phyloP scores from a whole-genome alignment of 2,797 vertebrate genomes.

The Sardinella longiceps region DNA sequence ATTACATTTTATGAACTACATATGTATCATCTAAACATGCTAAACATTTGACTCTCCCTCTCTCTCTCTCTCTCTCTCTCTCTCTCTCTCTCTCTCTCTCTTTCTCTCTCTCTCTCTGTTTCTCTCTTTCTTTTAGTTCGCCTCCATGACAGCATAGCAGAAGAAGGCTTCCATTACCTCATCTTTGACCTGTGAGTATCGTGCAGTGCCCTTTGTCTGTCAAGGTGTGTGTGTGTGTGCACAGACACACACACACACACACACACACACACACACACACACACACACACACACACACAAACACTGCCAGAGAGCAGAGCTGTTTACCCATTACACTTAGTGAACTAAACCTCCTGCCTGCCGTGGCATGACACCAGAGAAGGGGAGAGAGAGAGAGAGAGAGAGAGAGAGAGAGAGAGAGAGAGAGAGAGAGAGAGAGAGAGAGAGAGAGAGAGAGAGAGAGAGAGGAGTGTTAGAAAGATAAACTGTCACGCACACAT shows the following conservation, averaged over 20 bases:
- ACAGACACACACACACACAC: neutral
- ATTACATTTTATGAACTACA: neutral
- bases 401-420: neutral
- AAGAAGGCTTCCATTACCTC: constrained; percentile 95
- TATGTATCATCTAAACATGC: neutral
- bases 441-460: neutral
- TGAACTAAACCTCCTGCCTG: neutral
- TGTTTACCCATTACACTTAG: neutral
- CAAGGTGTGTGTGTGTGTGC: neutral
- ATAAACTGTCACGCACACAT: neutral
- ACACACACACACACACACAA: neutral
- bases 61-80: neutral
- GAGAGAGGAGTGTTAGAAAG: neutral
- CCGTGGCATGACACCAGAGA: neutral
- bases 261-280: neutral
- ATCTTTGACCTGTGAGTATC: constrained; percentile 92
- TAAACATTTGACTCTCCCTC: neutral
- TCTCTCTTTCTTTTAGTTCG: constrained; percentile 77
- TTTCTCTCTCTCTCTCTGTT: neutral
- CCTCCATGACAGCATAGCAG: constrained; percentile 95
- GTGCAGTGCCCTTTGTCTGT: neutral
- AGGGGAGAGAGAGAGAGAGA: neutral
- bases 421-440: neutral
- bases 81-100: neutral
- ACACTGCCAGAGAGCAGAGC: neutral